Evolutionary conservation across 2,888 invertebrate species (phyloP).

Genomic region (Horisme vitalbata): DNA sequence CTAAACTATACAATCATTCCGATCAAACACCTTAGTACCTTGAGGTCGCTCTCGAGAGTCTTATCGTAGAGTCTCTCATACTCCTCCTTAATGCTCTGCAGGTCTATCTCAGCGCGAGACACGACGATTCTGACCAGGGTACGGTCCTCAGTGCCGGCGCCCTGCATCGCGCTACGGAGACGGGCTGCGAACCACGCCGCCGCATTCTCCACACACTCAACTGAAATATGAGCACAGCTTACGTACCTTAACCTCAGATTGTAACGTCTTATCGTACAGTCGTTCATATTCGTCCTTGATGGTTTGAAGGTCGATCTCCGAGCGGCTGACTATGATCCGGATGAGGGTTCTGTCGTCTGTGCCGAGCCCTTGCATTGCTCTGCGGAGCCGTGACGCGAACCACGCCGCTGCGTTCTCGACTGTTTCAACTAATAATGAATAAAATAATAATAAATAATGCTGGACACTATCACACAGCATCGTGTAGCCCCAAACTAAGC

Average conservation of each 20-base stretch:
- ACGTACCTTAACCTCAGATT: constrained; percentile 85
- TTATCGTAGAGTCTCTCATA: constrained; percentile 87
- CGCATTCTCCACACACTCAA: constrained; percentile 87
- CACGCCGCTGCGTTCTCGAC: constrained; percentile 82
- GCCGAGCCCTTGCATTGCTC: constrained; percentile 87
- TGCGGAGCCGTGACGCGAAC: constrained; percentile 86
- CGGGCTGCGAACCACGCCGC: constrained; percentile 88
- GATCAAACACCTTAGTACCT: constrained; percentile 62
- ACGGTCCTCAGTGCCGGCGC: constrained; percentile 87
- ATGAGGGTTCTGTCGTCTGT: constrained; percentile 88
- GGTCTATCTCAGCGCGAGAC: constrained; percentile 86
- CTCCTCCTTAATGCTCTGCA: constrained; percentile 86
- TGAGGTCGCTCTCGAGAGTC: constrained; percentile 85
- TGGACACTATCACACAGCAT: too few species aligned
- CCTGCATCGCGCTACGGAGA: constrained; percentile 85
- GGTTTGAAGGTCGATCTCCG: constrained; percentile 87
- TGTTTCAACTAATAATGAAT: constrained; percentile 19
- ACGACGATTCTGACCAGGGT: constrained; percentile 87
- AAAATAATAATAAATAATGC: too few species aligned
- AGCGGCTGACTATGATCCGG: constrained; percentile 86
- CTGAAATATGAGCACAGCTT: constrained; percentile 70
- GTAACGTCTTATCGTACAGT: constrained; percentile 86
- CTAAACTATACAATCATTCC: too few species aligned
- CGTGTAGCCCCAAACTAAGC: too few species aligned
- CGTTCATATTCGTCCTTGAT: constrained; percentile 88